Base-by-base conservation (phyloP, 2,113 vertebrate species). In the Cynocephalus volans region DNA sequence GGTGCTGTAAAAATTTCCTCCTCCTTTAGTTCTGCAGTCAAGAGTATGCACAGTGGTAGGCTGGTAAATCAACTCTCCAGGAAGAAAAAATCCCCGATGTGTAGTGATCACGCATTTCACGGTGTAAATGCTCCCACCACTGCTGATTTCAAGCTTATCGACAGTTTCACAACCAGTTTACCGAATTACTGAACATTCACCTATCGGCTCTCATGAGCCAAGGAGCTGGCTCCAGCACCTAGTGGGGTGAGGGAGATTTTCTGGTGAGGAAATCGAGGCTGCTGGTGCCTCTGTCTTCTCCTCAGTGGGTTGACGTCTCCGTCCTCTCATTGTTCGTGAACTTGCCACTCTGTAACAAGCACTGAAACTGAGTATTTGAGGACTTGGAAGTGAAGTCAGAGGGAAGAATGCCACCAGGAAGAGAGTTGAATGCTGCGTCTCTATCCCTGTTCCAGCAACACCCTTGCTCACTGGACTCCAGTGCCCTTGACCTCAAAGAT, bases 271-370 rank as follows among this genome's bases (percentile, higher is more conserved):
- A 9, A 12, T 15, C 1, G 60, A 77, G 48, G 31, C n/a, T 5
- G 1, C 21, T 12, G 21, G n/a, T 0, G 6, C 19, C 33, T 52
- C 2, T 17, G 31, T 23, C 54, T n/a, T 4, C 0, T 5, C 26
- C 83, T 65, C 72, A 8, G 41, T 0, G n/a, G 8, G n/a, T 52
- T 36, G 56, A 13, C 0, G 1, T 8, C 41, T 50, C 50, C 11
- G 31, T 12, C 15, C 50, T 73, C 18, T 50, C 31, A 1, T 7
- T 58, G 9, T 6, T 36, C 58, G 64, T 6, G 7, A 58, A 18
- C 4, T 1, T 1, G 26, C 50, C 8, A 0, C 52, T 60, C 5
- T 14, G 52, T 13, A 23, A 64, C 12, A 81, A 50, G 45, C 0
- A 0, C 18, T 33, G 58, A 72, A 4, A 15, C 24, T 0, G 73